A percentile compares a stretch with the other conserved stretches of the same genome.
These are phyloP conservation scores for Vanessa atalanta DNA, from an alignment of 1,140 invertebrate species.

Conservation along the genomic window DNA sequence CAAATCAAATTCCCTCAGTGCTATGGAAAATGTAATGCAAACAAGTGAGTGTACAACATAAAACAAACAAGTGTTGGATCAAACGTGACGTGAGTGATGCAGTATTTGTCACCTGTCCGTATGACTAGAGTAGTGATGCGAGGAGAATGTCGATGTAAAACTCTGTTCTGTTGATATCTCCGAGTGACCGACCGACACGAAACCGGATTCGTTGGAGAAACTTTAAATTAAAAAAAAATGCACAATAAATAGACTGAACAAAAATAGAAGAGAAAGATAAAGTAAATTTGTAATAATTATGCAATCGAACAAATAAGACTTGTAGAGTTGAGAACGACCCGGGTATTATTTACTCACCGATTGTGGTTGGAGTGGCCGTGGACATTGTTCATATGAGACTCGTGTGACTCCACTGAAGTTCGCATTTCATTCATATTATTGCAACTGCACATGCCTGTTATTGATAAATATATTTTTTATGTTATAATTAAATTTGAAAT, in stretches of 20 bases:
- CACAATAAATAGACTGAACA: constrained; percentile 22
- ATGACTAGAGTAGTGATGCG: constrained; percentile 74
- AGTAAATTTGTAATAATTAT: constrained; percentile 5
- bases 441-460: constrained; percentile 66
- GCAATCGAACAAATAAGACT: not conserved
- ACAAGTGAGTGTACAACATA: constrained; percentile 41
- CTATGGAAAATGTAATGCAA: constrained; percentile 27
- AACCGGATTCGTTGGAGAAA: constrained; percentile 85
- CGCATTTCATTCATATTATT: constrained; percentile 64
- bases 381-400: constrained; percentile 66
- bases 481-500: not conserved
- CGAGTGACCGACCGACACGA: constrained; percentile 85
- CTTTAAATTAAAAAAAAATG: constrained; percentile 48
- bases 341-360: constrained; percentile 58
- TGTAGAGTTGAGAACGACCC: not conserved
- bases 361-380: constrained; percentile 73
- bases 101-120: constrained; percentile 65
- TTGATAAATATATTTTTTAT: not conserved
- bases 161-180: constrained; percentile 72
- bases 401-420: constrained; percentile 71
- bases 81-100: constrained; percentile 23
- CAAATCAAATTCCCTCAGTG: constrained; percentile 20
- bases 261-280: constrained; percentile 7
- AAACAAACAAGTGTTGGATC: constrained; percentile 22
- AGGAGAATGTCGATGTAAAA: constrained; percentile 71